Base-by-base conservation (phyloP, 2,797 vertebrate species). In the Monodelphis domestica region DNA sequence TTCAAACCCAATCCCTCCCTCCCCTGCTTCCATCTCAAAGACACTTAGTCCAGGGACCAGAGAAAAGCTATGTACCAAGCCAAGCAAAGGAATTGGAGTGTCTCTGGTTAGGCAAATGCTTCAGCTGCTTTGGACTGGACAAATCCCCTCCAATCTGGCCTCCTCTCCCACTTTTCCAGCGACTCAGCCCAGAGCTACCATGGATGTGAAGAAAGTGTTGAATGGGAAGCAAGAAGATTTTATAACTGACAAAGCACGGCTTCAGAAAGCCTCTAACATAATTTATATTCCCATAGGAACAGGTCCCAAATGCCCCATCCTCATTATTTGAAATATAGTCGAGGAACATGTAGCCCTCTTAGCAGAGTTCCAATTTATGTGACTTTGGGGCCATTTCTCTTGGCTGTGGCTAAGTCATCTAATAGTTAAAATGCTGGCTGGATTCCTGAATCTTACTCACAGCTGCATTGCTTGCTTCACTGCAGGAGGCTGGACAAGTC, bases 1-100 rank as follows among this genome's bases (percentile, higher is more conserved):
- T 98, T 96, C 98, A 97, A 97, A 97, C 97, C 96, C 91, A 96
- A 94, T 94, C 96, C 95, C 94, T 91, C 55, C 95, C 95, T 98
- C 95, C 97, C 94, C 95, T 88, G 59, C 28, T 96, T 55, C 54
- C 52, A 12, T 91, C 97, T 96, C 96, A 87, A 95, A 97, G 97
- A 96, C 97, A 96, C 51, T 11, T 96, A 97, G 91, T 95, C 93
- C 94, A 97, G 93, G 91, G 97, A 94, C 95, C 70, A 97, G 94
- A 96, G 70, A 84, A 84, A 84, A 90, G 96, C 94, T 97, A 91
- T 89, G 87, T 89, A 95, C 94, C 97, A 95, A 93, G 93, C 93
- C 54, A 94, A 59, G 70, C 91, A 59, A 87, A 54, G 91, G 87
- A 90, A 87, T n/a, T 6, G 55, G 54, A 94, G 53, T 26, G 30